Evolutionary conservation across 2,113 vertebrate species (phyloP).

Genomic region (Actenoides hombroni): DNA sequence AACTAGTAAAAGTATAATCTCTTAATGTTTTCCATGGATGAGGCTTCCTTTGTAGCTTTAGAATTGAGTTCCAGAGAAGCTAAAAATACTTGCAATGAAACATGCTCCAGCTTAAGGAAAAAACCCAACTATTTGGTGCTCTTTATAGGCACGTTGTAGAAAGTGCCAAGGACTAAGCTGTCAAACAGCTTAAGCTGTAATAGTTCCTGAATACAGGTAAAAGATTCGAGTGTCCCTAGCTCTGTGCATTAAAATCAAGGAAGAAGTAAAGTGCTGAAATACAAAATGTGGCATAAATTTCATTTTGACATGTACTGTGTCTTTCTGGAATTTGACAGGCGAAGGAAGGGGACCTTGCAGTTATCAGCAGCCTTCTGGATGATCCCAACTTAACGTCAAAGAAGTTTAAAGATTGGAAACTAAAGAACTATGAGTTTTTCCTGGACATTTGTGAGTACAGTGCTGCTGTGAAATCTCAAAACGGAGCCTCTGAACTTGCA

Average conservation of each 20-base stretch:
- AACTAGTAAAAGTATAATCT: background rate
- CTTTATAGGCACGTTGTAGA: background rate
- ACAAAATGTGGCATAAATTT: background rate
- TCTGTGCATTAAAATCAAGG: background rate
- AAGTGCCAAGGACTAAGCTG: background rate
- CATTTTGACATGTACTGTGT: background rate
- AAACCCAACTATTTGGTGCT: background rate
- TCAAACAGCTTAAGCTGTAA: background rate
- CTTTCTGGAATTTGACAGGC: slow-evolving; percentile 72
- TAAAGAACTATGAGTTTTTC: slow-evolving; percentile 89
- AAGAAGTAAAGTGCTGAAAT: background rate
- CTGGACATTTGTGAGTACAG: slow-evolving; percentile 89
- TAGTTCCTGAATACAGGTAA: background rate
- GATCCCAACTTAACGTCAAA: slow-evolving; percentile 85
- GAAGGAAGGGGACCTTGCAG: slow-evolving; percentile 85
- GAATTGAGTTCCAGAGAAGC: background rate
- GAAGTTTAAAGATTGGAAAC: slow-evolving; percentile 90
- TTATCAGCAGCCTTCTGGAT: slow-evolving; percentile 85
- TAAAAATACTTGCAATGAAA: background rate
- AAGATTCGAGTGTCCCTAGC: background rate
- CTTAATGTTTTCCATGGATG: background rate
- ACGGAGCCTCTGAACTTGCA: slow-evolving; percentile 82
- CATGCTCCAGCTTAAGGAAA: background rate
- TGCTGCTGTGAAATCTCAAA: slow-evolving; percentile 74
- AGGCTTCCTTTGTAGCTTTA: background rate